phyloP scores from a whole-genome alignment of 1,140 invertebrate species.

The Heliconius hermathena region DNA sequence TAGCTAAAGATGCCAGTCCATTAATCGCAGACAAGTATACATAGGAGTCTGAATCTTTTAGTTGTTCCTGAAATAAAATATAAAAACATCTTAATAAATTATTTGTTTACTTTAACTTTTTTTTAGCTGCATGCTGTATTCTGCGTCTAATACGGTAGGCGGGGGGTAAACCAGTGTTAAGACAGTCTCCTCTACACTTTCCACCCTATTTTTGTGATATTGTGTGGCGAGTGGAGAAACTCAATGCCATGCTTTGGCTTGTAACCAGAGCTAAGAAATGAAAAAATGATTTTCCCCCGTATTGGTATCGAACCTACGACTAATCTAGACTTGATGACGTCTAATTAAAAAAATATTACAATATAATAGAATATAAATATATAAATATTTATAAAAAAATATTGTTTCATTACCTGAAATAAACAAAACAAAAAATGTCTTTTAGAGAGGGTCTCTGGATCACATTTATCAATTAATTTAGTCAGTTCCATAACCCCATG shows the following conservation, averaged over 20 bases:
- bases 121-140: too few relatives aligned
- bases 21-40: constrained; percentile 91
- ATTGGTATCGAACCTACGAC: too few relatives aligned
- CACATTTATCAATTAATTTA: constrained; percentile 86
- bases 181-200: too few relatives aligned
- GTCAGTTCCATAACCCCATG: constrained; percentile 89
- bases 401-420: constrained; percentile 83
- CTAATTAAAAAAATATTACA: too few relatives aligned
- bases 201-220: too few relatives aligned
- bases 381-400: background rate
- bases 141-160: too few relatives aligned
- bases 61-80: constrained; percentile 84
- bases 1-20: constrained; percentile 86
- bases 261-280: too few relatives aligned
- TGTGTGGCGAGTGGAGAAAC: too few relatives aligned
- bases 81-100: background rate
- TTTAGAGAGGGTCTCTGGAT: constrained; percentile 84
- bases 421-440: constrained; percentile 87
- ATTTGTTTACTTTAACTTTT: background rate
- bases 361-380: background rate
- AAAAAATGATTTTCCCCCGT: too few relatives aligned
- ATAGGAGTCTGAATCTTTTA: constrained; percentile 91
- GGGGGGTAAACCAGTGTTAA: too few relatives aligned
- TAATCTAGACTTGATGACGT: too few relatives aligned
- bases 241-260: too few relatives aligned